Conservation (phyloP, 2,888 invertebrate genomes). For the Podabrus alpinus region DNA sequence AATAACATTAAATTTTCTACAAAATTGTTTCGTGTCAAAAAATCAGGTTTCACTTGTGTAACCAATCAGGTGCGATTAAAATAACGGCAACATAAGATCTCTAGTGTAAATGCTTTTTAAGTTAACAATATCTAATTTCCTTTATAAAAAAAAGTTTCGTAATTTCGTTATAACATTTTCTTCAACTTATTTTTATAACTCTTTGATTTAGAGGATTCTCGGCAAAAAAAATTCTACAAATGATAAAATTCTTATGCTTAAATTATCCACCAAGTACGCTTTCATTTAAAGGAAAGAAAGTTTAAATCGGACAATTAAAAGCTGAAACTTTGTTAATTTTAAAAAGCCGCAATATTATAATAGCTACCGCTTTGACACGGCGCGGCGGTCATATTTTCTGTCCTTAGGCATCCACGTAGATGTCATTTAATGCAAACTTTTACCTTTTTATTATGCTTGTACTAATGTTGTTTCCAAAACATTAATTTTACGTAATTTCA, state of each 20-base stretch:
- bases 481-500: too few relatives aligned
- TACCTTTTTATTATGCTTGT: too few relatives aligned
- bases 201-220: background rate
- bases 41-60: too few relatives aligned
- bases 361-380: background rate
- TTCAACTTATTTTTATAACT: background rate
- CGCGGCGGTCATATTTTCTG: too few relatives aligned
- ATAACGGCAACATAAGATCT: too few relatives aligned
- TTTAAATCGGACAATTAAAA: background rate
- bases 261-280: background rate
- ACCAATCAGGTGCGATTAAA: too few relatives aligned
- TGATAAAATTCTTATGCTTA: background rate
- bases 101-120: too few relatives aligned
- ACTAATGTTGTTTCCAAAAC: too few relatives aligned
- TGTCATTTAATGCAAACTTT: too few relatives aligned
- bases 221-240: background rate
- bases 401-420: background rate
- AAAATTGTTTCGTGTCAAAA: too few relatives aligned
- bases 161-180: background rate
- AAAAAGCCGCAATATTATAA: background rate
- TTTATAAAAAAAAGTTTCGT: background rate
- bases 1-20: too few relatives aligned
- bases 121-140: too few relatives aligned
- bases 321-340: background rate
- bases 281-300: background rate